Evolutionary conservation across 2,888 invertebrate genomes (phyloP).

Genomic region (Podotricha telesiphe): DNA sequence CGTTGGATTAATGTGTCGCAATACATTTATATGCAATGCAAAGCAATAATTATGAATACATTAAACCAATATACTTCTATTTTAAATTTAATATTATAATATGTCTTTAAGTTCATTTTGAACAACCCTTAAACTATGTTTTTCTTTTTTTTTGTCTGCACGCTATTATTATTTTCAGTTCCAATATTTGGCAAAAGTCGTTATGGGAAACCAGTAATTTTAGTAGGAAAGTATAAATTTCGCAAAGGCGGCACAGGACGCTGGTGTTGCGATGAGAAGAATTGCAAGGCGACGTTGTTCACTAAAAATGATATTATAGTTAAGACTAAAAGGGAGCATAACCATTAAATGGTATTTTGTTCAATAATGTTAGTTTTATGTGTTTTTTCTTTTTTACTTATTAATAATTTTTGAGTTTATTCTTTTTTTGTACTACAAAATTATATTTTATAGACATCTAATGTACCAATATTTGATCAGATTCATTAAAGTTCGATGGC

Average conservation of each 20-base stretch:
- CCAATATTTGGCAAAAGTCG: conserved; percentile 53
- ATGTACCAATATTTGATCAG: no score
- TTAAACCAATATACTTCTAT: no score
- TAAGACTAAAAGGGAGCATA: conserved; percentile 54
- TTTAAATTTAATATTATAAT: no score
- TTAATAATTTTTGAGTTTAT: no score
- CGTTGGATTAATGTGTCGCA: no score
- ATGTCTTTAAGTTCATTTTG: no score
- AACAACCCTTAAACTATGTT: background rate
- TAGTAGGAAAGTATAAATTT: conserved; percentile 56
- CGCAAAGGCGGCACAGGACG: conserved; percentile 34
- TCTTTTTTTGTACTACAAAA: no score
- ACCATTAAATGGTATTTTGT: conserved; percentile 44
- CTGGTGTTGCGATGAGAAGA: conserved; percentile 53
- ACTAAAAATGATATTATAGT: conserved; percentile 56
- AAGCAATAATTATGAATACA: no score
- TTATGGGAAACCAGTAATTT: conserved; percentile 50
- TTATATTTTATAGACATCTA: no score
- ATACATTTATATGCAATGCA: no score
- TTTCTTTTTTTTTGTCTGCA: background rate
- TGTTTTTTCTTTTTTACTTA: background rate
- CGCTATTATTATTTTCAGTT: conserved; percentile 41
- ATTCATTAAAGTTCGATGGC: no score
- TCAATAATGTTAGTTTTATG: background rate
- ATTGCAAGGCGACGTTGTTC: conserved; percentile 54